Evolutionary conservation across 1,140 invertebrate species (phyloP), one percentile per base, ranked within the genome.

Genomic region (Steinernema khuongi): DNA sequence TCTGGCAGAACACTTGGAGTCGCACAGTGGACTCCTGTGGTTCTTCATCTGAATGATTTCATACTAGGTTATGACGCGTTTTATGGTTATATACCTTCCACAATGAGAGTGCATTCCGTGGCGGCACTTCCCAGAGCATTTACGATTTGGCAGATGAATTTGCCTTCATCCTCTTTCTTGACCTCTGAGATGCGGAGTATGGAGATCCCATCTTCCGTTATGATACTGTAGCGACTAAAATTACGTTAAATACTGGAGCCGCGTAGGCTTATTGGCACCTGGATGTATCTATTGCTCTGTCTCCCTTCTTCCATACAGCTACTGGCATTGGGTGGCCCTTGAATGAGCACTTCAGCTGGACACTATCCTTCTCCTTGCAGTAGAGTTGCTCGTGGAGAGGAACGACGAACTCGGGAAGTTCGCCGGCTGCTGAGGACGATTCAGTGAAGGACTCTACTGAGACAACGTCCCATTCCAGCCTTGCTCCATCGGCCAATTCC

Each of bases 121-220:
- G 74, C 71, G 28, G 43, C 70, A 31, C 36, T 41, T 68, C 76
- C 76, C 28, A 78, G 72, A 31, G 66, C 71, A 29, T 77, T 77
- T 28, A 74, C 71, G 33, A 76, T 72, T 17, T 67, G 72, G 32
- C 76, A 77, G 17, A 66, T 67, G 67, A 67, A 77, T 11, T 22
- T 41, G n/a, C 41, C 76, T 11, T 70, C 68, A 30, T 77, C 76
- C 2, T 67, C 32, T 26, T 60, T 60, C 22, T 4, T 60, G 7
- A 60, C 50, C 4, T 60, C 50, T 7, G 11, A 11, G 50, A 60
- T 60, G 11, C 50, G 50, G 2, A 60, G 50, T 7, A 60, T 60
- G 14, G 50, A 60, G 22, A 60, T 60, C 26, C 50, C 50, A 60
- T 60, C 50, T 60, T 60, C 50, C 4, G 50, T 60, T 14, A 22